These are phyloP conservation scores for Sciurus niger DNA, from an alignment of 2,113 vertebrate species.

Conservation along the genomic window DNA sequence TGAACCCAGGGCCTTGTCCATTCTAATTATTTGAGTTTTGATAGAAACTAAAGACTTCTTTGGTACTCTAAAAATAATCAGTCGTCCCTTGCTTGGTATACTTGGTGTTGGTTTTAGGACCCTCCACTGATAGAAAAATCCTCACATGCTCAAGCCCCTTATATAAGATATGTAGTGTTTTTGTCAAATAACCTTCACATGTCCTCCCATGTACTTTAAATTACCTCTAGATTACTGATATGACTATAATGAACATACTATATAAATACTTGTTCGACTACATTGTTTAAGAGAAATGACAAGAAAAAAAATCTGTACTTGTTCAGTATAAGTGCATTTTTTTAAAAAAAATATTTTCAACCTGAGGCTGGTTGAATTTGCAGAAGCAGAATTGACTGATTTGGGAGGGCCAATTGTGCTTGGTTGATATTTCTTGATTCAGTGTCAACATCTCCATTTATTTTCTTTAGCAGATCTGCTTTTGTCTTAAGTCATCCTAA, in stretches of 20 bases:
- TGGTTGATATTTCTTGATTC: constrained; percentile 42
- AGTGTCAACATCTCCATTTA: neutral
- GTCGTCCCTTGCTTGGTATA: neutral
- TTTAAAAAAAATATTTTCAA: neutral
- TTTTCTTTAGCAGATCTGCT: constrained; percentile 46
- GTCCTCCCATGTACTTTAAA: neutral
- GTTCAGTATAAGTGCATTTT: neutral
- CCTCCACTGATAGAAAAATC: neutral
- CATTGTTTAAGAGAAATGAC: neutral
- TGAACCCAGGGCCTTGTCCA: neutral
- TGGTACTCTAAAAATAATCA: constrained; percentile 27
- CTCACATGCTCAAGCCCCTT: too few relatives aligned
- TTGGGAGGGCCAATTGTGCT: neutral
- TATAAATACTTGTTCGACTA: neutral
- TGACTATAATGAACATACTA: neutral
- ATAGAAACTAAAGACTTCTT: neutral
- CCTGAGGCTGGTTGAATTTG: neutral
- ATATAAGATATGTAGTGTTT: too few relatives aligned
- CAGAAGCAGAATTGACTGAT: neutral
- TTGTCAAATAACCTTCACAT: neutral
- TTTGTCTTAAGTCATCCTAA: constrained; percentile 50
- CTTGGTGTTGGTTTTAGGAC: neutral
- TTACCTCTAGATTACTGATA: neutral
- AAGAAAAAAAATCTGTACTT: neutral
- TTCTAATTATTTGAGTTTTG: constrained; percentile 9